Percentiles rank a stretch among this genome's conserved stretches.
These are phyloP conservation scores for Macroteleia sp. DNA, from an alignment of 2,888 invertebrate genomes.

Conservation along the genomic window DNA sequence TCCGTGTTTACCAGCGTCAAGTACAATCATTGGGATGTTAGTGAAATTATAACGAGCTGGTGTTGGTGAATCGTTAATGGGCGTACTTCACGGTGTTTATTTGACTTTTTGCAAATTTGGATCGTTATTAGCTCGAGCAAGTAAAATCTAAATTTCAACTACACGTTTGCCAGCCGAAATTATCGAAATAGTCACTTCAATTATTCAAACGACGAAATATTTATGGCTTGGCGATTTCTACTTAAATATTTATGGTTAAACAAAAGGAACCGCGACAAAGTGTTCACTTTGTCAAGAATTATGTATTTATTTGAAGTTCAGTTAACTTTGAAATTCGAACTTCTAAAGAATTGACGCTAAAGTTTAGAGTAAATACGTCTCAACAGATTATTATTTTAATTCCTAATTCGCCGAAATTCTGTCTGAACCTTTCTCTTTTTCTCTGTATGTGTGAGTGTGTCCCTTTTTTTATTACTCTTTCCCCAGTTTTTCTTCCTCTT, in stretches of 20 bases:
- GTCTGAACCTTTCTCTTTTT: no score
- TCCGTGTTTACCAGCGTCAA: conserved; percentile 3
- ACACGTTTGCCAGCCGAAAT: background rate
- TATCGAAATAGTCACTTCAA: conserved; percentile 13
- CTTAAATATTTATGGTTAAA: conserved; percentile 15
- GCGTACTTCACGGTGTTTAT: conserved; percentile 7
- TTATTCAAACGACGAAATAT: conserved; percentile 4
- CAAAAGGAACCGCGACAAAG: background rate
- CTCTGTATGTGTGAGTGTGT: no score
- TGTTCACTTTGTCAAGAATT: background rate
- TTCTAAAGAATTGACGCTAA: no score
- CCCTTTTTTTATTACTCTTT: no score
- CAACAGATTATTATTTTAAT: no score
- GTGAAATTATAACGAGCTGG: conserved; percentile 12
- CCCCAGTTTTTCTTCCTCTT: no score
- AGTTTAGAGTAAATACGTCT: no score
- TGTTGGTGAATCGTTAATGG: conserved; percentile 9
- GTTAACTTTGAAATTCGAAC: no score
- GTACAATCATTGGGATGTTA: conserved; percentile 11
- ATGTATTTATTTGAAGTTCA: background rate
- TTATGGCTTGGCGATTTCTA: background rate
- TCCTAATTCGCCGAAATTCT: no score
- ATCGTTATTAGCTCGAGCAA: conserved; percentile 5
- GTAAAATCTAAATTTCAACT: conserved; percentile 1
- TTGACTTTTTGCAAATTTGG: conserved; percentile 19